Percentiles rank a stretch among this genome's conserved stretches.
phyloP scores from a whole-genome alignment of 2,888 invertebrate species.

The Artemia sinica region DNA sequence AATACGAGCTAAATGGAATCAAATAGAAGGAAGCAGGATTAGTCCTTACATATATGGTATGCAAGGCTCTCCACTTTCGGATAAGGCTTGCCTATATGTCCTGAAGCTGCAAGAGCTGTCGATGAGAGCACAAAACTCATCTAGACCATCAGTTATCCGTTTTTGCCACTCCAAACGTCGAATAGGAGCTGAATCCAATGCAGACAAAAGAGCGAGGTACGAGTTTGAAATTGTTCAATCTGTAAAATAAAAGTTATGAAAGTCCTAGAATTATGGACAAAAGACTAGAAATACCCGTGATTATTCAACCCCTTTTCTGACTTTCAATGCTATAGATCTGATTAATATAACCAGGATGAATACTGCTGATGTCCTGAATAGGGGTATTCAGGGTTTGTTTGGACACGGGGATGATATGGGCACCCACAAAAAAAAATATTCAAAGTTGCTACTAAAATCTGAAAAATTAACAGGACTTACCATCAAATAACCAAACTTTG shows the following conservation, averaged over 20 bases:
- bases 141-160: conserved; percentile 71
- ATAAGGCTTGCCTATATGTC: conserved; percentile 82
- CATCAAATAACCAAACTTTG: too few species aligned
- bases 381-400: too few species aligned
- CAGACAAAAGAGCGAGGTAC: conserved; percentile 85
- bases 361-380: too few species aligned
- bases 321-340: too few species aligned
- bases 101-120: conserved; percentile 96
- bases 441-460: too few species aligned
- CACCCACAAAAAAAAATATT: too few species aligned
- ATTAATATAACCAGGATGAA: too few species aligned
- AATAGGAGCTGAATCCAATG: conserved; percentile 87
- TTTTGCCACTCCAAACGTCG: conserved; percentile 81
- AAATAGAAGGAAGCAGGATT: conserved; percentile 6
- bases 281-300: not conserved
- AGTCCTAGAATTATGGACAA: not conserved
- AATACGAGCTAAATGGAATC: not conserved
- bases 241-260: conserved; percentile 37
- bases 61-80: conserved; percentile 89
- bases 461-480: too few species aligned
- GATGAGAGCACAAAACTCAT: conserved; percentile 86
- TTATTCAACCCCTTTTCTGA: too few species aligned
- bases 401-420: too few species aligned
- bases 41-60: conserved; percentile 89
- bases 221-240: conserved; percentile 98